These are phyloP conservation scores for Antheraea mylitta DNA, from an alignment of 1,140 invertebrate genomes.

Conservation along the genomic window DNA sequence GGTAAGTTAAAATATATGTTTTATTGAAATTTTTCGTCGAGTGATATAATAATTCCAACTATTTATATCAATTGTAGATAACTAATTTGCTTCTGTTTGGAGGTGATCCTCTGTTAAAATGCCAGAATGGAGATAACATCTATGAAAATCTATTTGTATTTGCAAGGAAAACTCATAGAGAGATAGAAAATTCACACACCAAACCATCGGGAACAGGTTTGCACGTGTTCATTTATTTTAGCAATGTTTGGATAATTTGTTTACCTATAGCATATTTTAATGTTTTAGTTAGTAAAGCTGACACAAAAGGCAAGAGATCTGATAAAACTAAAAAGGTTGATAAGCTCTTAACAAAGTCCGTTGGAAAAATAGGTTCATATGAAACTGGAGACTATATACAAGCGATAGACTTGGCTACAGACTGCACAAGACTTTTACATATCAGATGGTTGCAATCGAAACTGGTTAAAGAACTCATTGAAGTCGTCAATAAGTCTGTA, in stretches of 20 bases:
- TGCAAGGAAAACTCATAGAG: constrained; percentile 35
- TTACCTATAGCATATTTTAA: not conserved
- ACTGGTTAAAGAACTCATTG: constrained; percentile 47
- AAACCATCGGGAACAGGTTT: constrained; percentile 1
- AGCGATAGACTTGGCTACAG: constrained; percentile 45
- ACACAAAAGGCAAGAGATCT: constrained; percentile 40
- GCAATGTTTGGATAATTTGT: not conserved
- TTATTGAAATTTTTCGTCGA: not conserved
- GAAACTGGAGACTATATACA: constrained; percentile 50
- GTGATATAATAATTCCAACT: not conserved
- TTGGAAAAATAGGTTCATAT: constrained; percentile 33
- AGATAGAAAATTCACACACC: constrained; percentile 30
- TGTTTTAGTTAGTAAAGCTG: constrained; percentile 26
- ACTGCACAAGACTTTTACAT: constrained; percentile 52
- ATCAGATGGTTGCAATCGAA: constrained; percentile 58
- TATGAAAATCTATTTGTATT: constrained; percentile 59
- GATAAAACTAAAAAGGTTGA: constrained; percentile 43
- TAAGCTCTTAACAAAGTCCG: constrained; percentile 32
- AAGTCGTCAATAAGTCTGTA: constrained; percentile 48
- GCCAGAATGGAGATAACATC: constrained; percentile 40
- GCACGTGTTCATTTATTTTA: not conserved
- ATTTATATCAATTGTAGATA: constrained; percentile 17
- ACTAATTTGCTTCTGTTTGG: constrained; percentile 56
- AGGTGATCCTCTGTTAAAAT: constrained; percentile 56
- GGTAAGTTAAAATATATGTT: constrained; percentile 24